Evolutionary conservation across 2,888 invertebrate species (phyloP), one percentile per base, ranked within the genome.

Genomic region (Tanaodytes sp.): DNA sequence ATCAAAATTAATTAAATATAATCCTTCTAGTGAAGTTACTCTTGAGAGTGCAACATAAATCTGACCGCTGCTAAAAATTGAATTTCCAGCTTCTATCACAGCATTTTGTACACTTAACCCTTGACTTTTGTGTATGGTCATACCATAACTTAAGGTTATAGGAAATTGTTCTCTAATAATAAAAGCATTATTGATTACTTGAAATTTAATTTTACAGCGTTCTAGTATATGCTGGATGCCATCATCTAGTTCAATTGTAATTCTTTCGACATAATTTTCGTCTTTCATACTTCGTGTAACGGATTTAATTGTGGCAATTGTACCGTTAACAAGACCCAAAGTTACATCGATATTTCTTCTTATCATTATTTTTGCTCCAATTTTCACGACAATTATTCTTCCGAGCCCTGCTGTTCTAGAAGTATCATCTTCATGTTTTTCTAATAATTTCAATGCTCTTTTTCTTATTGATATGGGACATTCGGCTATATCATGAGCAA

Each of bases 391-490:
- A 3, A 33, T 33, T 8, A n/a, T 33, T 33, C 12, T 8, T n/a
- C 11, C 33, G n/a, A 33, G 33, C n/a, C 33, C 33, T 8, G 33
- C 33, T 8, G 33, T n/a, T 11, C 33, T 6, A 11, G 33, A 33
- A 11, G 33, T 11, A 33, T 33, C 33, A 33, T 33, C n/a, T 33
- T 33, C 33, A 33, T 33, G 12, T 4, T 33, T 33, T 33, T 33
- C 33, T 33, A 33, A 33, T 33, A 33, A 33, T 33, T 33, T 33
- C n/a, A 33, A 11, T 11, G 33, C 33, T 33, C 33, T 6, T n/a
- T 33, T 8, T n/a, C n/a, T 6, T 3, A 33, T 3, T 6, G 8
- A 33, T n/a, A n/a, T n/a, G n/a, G n/a, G n/a, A n/a, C n/a, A n/a
- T n/a, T n/a, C n/a, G n/a, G n/a, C n/a, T n/a, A n/a, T n/a, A n/a